Percentiles rank a stretch among this genome's conserved stretches.
phyloP scores from a whole-genome alignment of 2,888 invertebrate genomes.

The Notodonta dromedarius region DNA sequence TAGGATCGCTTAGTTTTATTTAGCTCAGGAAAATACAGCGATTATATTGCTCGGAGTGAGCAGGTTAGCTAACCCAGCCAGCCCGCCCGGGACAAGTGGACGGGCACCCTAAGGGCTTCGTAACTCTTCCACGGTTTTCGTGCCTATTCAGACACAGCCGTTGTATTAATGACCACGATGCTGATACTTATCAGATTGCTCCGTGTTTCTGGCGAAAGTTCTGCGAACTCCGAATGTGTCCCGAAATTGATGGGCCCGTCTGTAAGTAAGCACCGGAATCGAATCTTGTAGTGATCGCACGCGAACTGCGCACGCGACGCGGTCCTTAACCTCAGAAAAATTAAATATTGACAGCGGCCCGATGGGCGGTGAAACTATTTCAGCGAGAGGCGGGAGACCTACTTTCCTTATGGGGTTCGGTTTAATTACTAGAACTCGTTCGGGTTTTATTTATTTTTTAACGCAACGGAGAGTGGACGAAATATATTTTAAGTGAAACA shows the following conservation, averaged over 20 bases:
- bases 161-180: conserved; percentile 46
- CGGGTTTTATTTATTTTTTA: conserved; percentile 25
- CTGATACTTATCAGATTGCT: conserved; percentile 67
- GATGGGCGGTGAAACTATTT: conserved; percentile 58
- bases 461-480: neutral
- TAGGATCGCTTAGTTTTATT: too few species aligned
- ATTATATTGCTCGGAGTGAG: too few species aligned
- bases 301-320: conserved; percentile 65
- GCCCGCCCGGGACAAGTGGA: too few species aligned
- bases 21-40: too few species aligned
- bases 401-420: conserved; percentile 49
- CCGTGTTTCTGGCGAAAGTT: conserved; percentile 77
- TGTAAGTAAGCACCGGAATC: conserved; percentile 64
- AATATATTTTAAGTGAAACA: neutral
- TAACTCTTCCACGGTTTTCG: conserved; percentile 27
- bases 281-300: conserved; percentile 65
- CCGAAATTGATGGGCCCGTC: conserved; percentile 75
- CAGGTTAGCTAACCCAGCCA: too few species aligned
- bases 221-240: conserved; percentile 70
- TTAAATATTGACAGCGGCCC: conserved; percentile 14
- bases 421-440: conserved; percentile 49
- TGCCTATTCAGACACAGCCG: conserved; percentile 35
- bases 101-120: neutral
- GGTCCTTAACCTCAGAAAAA: conserved; percentile 61
- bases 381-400: conserved; percentile 43